Evolutionary conservation across 2,888 invertebrate genomes (phyloP).

Genomic region (Cotesia congregata): DNA sequence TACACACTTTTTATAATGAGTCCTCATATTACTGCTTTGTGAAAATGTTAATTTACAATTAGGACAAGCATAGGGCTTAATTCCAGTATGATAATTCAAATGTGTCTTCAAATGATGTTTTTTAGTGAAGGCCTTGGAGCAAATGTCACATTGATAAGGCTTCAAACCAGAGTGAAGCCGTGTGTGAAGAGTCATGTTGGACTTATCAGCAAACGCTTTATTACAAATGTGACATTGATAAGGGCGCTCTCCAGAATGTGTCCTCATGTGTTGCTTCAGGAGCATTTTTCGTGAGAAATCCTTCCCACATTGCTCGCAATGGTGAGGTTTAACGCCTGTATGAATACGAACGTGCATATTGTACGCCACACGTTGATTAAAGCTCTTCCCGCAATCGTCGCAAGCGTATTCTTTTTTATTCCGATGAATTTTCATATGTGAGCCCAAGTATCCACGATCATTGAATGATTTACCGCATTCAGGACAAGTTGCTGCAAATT

Average conservation of each 20-base stretch:
- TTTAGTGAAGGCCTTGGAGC: slow-evolving; percentile 86
- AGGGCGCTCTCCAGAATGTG: slow-evolving; percentile 86
- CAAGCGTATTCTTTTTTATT: slow-evolving; percentile 87
- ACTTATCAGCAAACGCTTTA: slow-evolving; percentile 86
- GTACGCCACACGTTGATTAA: slow-evolving; percentile 89
- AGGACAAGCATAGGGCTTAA: slow-evolving; percentile 83
- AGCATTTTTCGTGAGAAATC: slow-evolving; percentile 89
- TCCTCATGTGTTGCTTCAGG: slow-evolving; percentile 85
- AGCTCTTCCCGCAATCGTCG: slow-evolving; percentile 84
- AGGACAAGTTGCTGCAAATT: slow-evolving; percentile 82
- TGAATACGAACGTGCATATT: slow-evolving; percentile 90
- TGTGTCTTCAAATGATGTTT: slow-evolving; percentile 89
- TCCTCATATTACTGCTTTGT: slow-evolving; percentile 89
- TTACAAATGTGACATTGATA: slow-evolving; percentile 86
- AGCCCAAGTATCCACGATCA: slow-evolving; percentile 86
- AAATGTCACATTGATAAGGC: slow-evolving; percentile 78
- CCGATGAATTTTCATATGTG: slow-evolving; percentile 88
- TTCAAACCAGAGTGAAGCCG: slow-evolving; percentile 86
- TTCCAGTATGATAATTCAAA: slow-evolving; percentile 87
- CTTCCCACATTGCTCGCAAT: slow-evolving; percentile 83
- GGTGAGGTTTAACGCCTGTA: slow-evolving; percentile 85
- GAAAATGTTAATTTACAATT: slow-evolving; percentile 84
- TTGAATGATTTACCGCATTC: slow-evolving; percentile 88
- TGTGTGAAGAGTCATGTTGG: slow-evolving; percentile 88
- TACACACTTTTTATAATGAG: slow-evolving; percentile 84